These are phyloP conservation scores for Otus sunia DNA, from an alignment of 2,113 vertebrate species.

Conservation along the genomic window DNA sequence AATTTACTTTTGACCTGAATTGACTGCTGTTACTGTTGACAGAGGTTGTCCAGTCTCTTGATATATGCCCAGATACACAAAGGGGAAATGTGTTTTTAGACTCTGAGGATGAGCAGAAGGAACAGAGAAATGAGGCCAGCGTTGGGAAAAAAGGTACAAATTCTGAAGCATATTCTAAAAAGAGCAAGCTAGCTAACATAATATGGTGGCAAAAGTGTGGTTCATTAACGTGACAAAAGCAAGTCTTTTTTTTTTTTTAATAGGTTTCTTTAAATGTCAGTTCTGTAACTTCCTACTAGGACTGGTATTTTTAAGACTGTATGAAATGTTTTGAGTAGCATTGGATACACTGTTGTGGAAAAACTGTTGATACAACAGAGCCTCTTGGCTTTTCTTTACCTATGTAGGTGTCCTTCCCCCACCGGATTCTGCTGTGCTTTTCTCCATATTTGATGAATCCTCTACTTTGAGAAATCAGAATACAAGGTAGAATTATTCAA, in stretches of 20 bases:
- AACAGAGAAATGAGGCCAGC: neutral
- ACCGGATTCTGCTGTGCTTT: conserved; percentile 7
- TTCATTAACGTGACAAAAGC: neutral
- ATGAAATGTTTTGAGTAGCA: neutral
- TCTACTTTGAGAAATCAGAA: conserved; percentile 52
- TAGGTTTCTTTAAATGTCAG: neutral
- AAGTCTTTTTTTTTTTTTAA: neutral
- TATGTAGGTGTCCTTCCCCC: neutral
- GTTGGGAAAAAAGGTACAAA: neutral
- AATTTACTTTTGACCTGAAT: rapidly evolving
- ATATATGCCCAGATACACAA: neutral
- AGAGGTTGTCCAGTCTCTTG: neutral
- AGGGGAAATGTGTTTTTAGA: neutral
- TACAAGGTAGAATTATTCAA: conserved; percentile 59
- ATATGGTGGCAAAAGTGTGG: neutral
- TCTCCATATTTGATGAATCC: conserved; percentile 77
- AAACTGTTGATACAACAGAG: neutral
- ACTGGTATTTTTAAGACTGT: neutral
- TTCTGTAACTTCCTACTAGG: neutral
- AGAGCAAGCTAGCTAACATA: neutral
- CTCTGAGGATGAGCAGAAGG: neutral
- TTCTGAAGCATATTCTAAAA: neutral
- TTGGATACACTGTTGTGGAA: neutral
- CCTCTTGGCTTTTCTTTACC: neutral
- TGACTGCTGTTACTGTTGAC: neutral